phyloP scores from a whole-genome alignment of 2,113 vertebrate genomes.

The Mirounga angustirostris region DNA sequence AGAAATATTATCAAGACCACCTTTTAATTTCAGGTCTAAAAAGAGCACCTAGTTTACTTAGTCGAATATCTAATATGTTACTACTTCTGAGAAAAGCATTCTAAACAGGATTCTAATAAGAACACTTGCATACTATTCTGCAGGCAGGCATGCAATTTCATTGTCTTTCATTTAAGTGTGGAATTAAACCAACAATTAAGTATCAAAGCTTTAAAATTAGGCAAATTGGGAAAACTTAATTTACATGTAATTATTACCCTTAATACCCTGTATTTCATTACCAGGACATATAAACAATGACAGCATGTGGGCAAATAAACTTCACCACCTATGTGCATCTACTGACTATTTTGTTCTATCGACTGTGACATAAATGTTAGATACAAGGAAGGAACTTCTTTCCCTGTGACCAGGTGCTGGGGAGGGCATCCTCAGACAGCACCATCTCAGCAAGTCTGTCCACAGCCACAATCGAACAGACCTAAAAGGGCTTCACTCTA shows the following conservation, averaged over 20 bases:
- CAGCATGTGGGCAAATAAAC: background rate
- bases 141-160: conserved; percentile 63
- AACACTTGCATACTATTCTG: background rate
- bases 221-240: conserved; percentile 21
- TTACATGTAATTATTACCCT: conserved; percentile 55
- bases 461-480: background rate
- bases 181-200: conserved; percentile 65
- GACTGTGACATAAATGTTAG: background rate
- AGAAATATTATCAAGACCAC: conserved; percentile 9
- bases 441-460: background rate
- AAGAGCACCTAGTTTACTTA: background rate
- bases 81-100: conserved; percentile 30
- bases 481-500: background rate
- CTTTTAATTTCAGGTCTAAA: conserved; percentile 46
- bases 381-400: background rate
- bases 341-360: background rate
- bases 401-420: background rate
- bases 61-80: background rate
- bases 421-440: background rate
- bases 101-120: conserved; percentile 61
- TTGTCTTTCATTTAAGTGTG: conserved; percentile 39
- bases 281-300: background rate
- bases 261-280: conserved; percentile 33
- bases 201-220: conserved; percentile 41
- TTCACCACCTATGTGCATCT: background rate